Percentiles rank a stretch among this genome's conserved stretches.
Evolutionary conservation across 2,888 invertebrate species (phyloP).

Genomic region (Drosophila engyochracea): DNA sequence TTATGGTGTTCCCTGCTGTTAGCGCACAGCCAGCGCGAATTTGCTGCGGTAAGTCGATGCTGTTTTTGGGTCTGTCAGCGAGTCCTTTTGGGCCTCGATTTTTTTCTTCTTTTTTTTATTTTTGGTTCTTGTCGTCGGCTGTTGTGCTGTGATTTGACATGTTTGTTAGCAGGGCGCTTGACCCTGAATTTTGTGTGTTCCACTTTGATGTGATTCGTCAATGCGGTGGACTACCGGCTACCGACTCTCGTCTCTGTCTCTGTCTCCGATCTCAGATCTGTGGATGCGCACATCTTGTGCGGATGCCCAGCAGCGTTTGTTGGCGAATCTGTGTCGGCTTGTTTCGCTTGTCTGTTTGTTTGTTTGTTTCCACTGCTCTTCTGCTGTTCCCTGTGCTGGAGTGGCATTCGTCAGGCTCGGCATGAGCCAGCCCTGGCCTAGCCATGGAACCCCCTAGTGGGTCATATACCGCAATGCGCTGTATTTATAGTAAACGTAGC

Average conservation of each 20-base stretch:
- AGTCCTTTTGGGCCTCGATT: constrained; percentile 6
- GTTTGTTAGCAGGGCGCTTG: constrained; percentile 75
- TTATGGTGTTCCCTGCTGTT: constrained; percentile 82
- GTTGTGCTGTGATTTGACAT: constrained; percentile 71
- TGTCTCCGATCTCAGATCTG: constrained; percentile 6
- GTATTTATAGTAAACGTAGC: constrained; percentile 78
- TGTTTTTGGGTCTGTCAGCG: constrained; percentile 51
- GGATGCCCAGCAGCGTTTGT: constrained; percentile 77
- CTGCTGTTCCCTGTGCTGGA: constrained; percentile 28
- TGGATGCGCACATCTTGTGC: constrained; percentile 24
- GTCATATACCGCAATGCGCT: constrained; percentile 62
- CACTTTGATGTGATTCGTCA: constrained; percentile 84
- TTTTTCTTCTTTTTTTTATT: neutral
- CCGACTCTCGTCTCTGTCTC: constrained; percentile 29
- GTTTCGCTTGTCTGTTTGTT: constrained; percentile 32
- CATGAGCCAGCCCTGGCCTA: constrained; percentile 19
- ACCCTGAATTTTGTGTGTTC: constrained; percentile 66
- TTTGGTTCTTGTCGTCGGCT: constrained; percentile 66
- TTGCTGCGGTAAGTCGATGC: constrained; percentile 81
- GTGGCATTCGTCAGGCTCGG: constrained; percentile 58
- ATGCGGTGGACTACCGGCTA: constrained; percentile 81
- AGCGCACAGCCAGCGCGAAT: constrained; percentile 76
- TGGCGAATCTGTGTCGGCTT: constrained; percentile 69
- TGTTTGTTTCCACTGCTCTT: constrained; percentile 26
- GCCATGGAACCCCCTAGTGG: constrained; percentile 32